Evolutionary conservation across 1,140 invertebrate species (phyloP).

Genomic region (Metaphire vulgaris): DNA sequence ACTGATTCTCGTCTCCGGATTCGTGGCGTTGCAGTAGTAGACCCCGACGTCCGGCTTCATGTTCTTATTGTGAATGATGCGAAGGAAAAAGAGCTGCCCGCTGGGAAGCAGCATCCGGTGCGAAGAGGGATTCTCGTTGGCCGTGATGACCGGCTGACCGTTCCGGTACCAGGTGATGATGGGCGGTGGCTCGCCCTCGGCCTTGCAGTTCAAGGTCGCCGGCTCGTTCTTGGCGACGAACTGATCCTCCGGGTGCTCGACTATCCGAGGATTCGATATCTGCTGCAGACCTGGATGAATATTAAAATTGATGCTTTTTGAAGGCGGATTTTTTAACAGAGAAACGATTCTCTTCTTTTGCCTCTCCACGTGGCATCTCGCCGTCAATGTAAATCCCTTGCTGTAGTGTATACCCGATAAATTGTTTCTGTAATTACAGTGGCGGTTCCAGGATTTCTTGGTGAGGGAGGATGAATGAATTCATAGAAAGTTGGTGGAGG

Average conservation of each 20-base stretch:
- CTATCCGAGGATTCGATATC: slow-evolving; percentile 66
- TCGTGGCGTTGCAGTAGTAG: slow-evolving; percentile 90
- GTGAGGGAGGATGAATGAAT: too few species aligned
- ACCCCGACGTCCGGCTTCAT: slow-evolving; percentile 41
- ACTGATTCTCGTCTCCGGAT: slow-evolving; percentile 69
- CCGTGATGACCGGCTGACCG: slow-evolving; percentile 53
- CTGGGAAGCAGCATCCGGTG: slow-evolving; percentile 74
- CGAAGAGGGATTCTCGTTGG: slow-evolving; percentile 1
- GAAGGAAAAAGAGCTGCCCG: slow-evolving; percentile 85
- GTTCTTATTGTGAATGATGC: slow-evolving; percentile 54
- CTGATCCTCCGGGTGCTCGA: slow-evolving; percentile 85
- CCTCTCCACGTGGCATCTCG: too few species aligned
- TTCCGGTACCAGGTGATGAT: slow-evolving; percentile 73
- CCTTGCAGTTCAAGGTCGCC: slow-evolving; percentile 54
- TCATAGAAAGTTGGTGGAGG: too few species aligned
- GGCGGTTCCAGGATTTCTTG: too few species aligned
- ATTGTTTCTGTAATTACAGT: too few species aligned
- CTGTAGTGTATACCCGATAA: too few species aligned
- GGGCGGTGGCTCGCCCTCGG: slow-evolving; percentile 77
- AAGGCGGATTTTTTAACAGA: too few species aligned
- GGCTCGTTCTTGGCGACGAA: slow-evolving; percentile 77
- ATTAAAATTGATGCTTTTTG: too few species aligned
- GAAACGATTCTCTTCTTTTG: too few species aligned
- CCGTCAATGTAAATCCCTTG: too few species aligned
- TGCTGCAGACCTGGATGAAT: slow-evolving; percentile 29